A percentile compares a stretch with the other conserved stretches of the same genome.
These are phyloP conservation scores for Pseudachorutes palmiensis DNA, from an alignment of 1,140 invertebrate genomes.

Conservation along the genomic window DNA sequence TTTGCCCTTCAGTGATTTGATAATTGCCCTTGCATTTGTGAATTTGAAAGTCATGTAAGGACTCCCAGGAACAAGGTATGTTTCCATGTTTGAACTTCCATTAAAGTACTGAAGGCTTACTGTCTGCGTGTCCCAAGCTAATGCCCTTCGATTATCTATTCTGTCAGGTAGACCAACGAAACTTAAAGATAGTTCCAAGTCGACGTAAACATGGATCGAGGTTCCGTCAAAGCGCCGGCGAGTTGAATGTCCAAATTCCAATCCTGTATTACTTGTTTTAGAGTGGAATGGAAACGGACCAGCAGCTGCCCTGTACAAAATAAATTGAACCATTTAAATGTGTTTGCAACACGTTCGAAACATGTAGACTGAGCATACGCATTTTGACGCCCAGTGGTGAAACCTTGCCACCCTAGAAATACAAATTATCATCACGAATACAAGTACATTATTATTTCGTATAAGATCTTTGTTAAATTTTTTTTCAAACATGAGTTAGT, in stretches of 20 bases:
- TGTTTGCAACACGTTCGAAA: neutral
- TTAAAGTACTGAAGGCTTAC: constrained; percentile 28
- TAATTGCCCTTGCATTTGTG: constrained; percentile 11
- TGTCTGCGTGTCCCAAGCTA: constrained; percentile 31
- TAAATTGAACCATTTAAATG: neutral
- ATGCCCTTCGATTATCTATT: constrained; percentile 23
- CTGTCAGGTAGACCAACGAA: constrained; percentile 19
- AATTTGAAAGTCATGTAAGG: constrained; percentile 25
- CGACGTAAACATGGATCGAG: constrained; percentile 18
- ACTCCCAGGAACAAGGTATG: constrained; percentile 18
- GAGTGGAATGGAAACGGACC: constrained; percentile 33
- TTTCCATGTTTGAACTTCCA: constrained; percentile 12
- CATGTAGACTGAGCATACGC: constrained; percentile 23
- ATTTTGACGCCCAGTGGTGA: constrained; percentile 29
- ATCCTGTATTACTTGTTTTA: constrained; percentile 17
- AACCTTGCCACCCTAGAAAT: constrained; percentile 28
- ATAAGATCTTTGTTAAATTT: neutral
- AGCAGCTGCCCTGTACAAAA: neutral
- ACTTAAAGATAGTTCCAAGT: constrained; percentile 16
- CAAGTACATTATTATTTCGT: too few species aligned
- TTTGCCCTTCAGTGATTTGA: constrained; percentile 11
- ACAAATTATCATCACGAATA: too few species aligned
- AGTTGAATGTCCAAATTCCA: constrained; percentile 24
- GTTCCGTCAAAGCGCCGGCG: constrained; percentile 27
- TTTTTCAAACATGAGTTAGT: constrained; percentile 25